A percentile compares a stretch with the other conserved stretches of the same genome.
These are phyloP conservation scores for Euspilapteryx auroguttella DNA, from an alignment of 2,888 invertebrate genomes.

Conservation along the genomic window DNA sequence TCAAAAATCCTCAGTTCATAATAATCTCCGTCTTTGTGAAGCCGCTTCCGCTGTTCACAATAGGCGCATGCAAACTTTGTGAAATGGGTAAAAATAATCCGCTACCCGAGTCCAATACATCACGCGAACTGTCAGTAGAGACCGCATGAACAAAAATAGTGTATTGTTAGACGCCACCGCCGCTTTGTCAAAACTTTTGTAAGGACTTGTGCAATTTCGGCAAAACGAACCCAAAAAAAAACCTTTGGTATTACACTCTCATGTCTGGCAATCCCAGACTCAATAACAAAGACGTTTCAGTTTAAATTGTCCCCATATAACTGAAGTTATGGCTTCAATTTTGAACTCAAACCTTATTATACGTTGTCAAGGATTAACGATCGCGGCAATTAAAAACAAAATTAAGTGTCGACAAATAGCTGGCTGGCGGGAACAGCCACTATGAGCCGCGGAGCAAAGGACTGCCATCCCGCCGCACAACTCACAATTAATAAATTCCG, in stretches of 20 bases:
- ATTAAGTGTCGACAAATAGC: constrained; percentile 27
- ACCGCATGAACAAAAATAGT: constrained; percentile 58
- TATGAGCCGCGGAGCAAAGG: too few relatives aligned
- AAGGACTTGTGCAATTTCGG: constrained; percentile 54
- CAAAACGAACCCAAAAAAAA: not conserved
- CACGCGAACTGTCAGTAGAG: constrained; percentile 53
- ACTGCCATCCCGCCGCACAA: not conserved
- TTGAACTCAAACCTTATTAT: too few relatives aligned
- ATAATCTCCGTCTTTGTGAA: constrained; percentile 47
- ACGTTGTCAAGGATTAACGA: constrained; percentile 24
- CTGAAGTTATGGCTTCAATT: too few relatives aligned
- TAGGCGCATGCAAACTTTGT: constrained; percentile 56
- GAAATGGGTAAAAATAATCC: constrained; percentile 60
- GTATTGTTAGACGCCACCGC: constrained; percentile 37
- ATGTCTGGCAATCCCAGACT: too few relatives aligned
- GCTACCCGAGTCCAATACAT: constrained; percentile 48
- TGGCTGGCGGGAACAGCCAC: constrained; percentile 15
- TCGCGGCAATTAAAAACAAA: constrained; percentile 31
- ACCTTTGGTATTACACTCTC: too few relatives aligned
- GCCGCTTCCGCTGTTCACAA: constrained; percentile 53
- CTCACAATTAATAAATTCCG: constrained; percentile 52
- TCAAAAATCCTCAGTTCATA: constrained; percentile 26
- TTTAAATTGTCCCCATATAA: too few relatives aligned
- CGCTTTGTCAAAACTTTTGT: constrained; percentile 47
- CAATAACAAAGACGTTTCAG: too few relatives aligned